Evolutionary conservation across 2,888 invertebrate genomes (phyloP).

Genomic region (Cryptus armator): DNA sequence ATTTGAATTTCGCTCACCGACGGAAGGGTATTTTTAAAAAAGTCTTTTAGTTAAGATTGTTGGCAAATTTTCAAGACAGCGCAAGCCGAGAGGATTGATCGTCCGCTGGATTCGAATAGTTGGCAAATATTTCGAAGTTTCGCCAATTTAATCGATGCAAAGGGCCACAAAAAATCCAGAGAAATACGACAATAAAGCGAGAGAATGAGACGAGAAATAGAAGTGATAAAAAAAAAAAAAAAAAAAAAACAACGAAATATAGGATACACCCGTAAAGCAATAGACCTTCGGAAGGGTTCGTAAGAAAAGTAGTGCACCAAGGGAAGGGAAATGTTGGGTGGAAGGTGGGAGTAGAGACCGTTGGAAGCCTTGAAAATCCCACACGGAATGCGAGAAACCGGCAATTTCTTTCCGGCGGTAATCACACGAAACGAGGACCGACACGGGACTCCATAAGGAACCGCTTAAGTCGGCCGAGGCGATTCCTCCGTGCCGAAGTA

Average conservation of each 20-base stretch:
- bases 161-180: not conserved
- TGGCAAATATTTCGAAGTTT: not conserved
- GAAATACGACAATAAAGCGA: not conserved
- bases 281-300: slow-evolving; percentile 1
- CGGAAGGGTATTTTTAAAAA: not conserved
- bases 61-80: too few species aligned
- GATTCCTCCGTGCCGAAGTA: slow-evolving; percentile 70
- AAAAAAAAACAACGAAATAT: slow-evolving; percentile 11
- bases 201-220: not conserved
- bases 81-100: too few species aligned
- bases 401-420: slow-evolving; percentile 70
- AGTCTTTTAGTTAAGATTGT: not conserved
- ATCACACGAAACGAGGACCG: slow-evolving; percentile 72
- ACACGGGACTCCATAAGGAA: slow-evolving; percentile 71
- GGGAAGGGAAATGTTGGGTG: slow-evolving; percentile 14
- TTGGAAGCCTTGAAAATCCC: slow-evolving; percentile 62
- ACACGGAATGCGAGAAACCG: slow-evolving; percentile 61
- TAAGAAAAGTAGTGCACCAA: slow-evolving; percentile 4
- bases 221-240: not conserved
- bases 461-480: slow-evolving; percentile 69
- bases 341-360: slow-evolving; percentile 40
- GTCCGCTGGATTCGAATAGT: not conserved
- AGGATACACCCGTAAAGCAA: slow-evolving; percentile 49
- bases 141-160: not conserved
- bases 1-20: too few species aligned